phyloP scores from a whole-genome alignment of 1,140 invertebrate species.

The Oppia nitens region DNA sequence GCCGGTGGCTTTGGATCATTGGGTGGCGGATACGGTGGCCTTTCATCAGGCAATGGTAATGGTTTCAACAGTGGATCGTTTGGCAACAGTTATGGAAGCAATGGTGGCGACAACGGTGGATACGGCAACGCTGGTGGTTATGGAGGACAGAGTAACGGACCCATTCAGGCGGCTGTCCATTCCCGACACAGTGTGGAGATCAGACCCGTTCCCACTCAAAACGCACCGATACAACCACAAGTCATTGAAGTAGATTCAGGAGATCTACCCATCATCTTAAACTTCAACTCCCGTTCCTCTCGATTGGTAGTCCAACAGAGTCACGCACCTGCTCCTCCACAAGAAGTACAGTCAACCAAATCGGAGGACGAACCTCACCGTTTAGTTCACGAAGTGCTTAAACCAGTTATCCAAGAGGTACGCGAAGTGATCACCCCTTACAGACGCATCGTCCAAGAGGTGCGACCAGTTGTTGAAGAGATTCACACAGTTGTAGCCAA shows the following conservation, averaged over 20 bases:
- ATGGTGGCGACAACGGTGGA: background rate
- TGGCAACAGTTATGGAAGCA: no score
- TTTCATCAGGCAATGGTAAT: background rate
- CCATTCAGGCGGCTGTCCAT: conserved; percentile 1
- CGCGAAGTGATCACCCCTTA: background rate
- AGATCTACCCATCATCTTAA: conserved; percentile 1
- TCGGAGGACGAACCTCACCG: conserved; percentile 8
- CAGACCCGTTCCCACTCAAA: background rate
- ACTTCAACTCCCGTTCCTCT: conserved; percentile 6
- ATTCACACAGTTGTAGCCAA: background rate
- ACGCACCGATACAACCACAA: conserved; percentile 7
- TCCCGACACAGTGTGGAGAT: conserved; percentile 6
- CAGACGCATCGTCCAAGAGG: background rate
- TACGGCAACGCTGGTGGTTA: background rate
- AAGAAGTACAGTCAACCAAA: background rate
- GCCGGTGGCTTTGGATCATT: background rate
- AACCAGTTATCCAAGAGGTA: conserved; percentile 6
- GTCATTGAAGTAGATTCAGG: conserved; percentile 4
- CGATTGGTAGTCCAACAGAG: conserved; percentile 11
- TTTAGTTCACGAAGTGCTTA: background rate
- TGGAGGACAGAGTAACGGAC: background rate
- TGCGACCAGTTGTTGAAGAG: background rate
- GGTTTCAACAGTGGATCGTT: no score
- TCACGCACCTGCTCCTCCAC: conserved; percentile 1
- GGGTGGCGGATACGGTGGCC: background rate